Evolutionary conservation across 2,113 vertebrate genomes (phyloP), one percentile per base, ranked within the genome.

Genomic region (Psittacus erithacus): DNA sequence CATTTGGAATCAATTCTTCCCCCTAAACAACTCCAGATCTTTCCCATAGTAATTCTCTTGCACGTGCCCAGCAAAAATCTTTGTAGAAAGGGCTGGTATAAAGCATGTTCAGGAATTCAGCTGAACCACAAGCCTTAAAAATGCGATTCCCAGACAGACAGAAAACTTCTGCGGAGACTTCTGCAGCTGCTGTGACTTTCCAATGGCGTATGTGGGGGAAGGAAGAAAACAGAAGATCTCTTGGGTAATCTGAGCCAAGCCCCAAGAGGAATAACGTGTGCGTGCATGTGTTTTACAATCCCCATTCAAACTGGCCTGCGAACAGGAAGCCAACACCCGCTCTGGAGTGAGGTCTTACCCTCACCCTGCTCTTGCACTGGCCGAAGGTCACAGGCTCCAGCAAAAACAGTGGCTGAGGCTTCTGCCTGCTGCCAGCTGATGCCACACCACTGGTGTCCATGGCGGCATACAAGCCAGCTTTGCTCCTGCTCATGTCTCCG

Each of bases 1-100:
- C 92, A 95, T 93, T 97, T 96, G 96, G 96, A 96, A 96, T 74
- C 78, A 93, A 91, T 96, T 96, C 95, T n/a, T 84, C 31, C n/a
- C 39, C 78, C 59, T 94, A 95, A 96, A 91, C 92, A 93, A 39
- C 59, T 96, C 96, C 93, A 96, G 95, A 94, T 76, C 88, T 92
- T 93, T 96, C 96, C 92, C 93, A 96, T 64, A 85, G 91, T 87
- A 90, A 91, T 91, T 82, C 83, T 28, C 83, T 76, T 65, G 92
- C 93, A 97, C 70, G 83, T 91, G 93, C 91, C 92, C 86, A 89
- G 91, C 86, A 89, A 95, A 94, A 93, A 88, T 49, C 76, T 81
- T 65, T 64, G 44, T 25, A 87, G 65, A 62, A 76, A 87, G 85
- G 84, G 70, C 11, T 23, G 75, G 35, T 67, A 65, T 57, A 71